Conservation (phyloP, 1,140 invertebrate species). For the Laupala kohalensis region DNA sequence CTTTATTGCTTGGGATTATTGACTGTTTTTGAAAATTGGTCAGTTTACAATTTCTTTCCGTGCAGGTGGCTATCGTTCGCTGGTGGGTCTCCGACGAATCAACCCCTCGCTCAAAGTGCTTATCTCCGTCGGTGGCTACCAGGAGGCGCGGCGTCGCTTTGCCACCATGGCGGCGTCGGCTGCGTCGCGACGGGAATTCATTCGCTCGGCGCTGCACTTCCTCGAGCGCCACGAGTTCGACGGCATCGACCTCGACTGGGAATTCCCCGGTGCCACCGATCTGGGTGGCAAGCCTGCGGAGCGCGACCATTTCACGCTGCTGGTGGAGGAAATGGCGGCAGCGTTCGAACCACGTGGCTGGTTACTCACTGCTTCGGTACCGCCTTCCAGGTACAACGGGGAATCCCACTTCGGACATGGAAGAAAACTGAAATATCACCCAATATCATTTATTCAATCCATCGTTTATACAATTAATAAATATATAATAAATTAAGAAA, state of each 20-base stretch:
- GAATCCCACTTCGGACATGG: no score
- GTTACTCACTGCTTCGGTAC: slow-evolving; percentile 39
- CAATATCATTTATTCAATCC: no score
- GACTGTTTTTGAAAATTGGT: no score
- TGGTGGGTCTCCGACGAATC: slow-evolving; percentile 33
- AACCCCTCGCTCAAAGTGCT: slow-evolving; percentile 40
- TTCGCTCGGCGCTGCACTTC: slow-evolving; percentile 36
- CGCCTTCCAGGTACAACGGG: slow-evolving; percentile 28
- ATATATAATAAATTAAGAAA: no score
- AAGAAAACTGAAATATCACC: no score
- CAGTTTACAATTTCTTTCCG: slow-evolving; percentile 1
- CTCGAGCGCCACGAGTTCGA: slow-evolving; percentile 41
- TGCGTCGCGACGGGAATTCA: slow-evolving; percentile 28
- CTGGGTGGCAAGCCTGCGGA: slow-evolving; percentile 31
- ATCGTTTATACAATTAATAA: no score
- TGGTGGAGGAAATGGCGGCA: slow-evolving; percentile 36
- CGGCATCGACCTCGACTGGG: slow-evolving; percentile 49
- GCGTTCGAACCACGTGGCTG: slow-evolving; percentile 33
- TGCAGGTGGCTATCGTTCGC: slow-evolving; percentile 39
- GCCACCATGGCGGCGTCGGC: slow-evolving; percentile 29
- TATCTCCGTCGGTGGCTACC: slow-evolving; percentile 37
- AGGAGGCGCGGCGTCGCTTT: slow-evolving; percentile 31
- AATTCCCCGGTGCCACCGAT: slow-evolving; percentile 31
- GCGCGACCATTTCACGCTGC: slow-evolving; percentile 33
- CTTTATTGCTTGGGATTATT: no score